Percentiles rank a stretch among this genome's conserved stretches.
Conservation (phyloP, 1,140 invertebrate genomes). For the Ridgeia piscesae region DNA sequence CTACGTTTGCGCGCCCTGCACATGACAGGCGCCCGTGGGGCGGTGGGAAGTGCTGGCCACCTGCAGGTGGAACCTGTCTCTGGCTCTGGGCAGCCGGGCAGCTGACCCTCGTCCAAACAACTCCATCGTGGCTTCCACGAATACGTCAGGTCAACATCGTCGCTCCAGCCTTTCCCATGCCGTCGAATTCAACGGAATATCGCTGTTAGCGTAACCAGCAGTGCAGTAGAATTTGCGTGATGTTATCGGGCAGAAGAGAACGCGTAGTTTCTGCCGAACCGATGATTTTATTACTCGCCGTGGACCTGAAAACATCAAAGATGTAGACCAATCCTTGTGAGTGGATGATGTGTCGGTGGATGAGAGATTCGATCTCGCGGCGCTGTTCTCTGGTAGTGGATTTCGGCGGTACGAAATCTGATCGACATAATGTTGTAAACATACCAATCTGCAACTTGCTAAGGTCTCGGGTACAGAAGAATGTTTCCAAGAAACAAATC, state of each 20-base stretch:
- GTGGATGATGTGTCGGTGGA: no score
- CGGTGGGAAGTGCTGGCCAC: neutral
- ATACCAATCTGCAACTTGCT: no score
- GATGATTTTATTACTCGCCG: neutral
- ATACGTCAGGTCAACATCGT: neutral
- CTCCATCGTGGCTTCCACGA: neutral
- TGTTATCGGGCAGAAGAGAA: neutral
- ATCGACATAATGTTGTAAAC: no score
- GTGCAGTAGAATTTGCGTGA: neutral
- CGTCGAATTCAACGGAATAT: neutral
- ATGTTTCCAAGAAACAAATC: no score
- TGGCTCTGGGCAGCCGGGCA: no score
- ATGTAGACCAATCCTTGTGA: neutral
- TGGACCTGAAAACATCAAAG: neutral
- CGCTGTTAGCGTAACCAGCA: neutral
- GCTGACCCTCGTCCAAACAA: neutral
- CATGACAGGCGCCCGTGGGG: neutral
- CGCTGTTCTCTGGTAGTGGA: no score
- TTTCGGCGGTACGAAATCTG: no score
- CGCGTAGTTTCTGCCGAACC: neutral
- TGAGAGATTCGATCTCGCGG: no score
- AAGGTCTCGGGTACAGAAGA: no score
- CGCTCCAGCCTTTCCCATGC: neutral
- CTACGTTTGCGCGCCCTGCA: no score
- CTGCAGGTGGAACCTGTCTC: neutral